Evolutionary conservation across 2,888 invertebrate species (phyloP).

Genomic region (Pammene fasciana): DNA sequence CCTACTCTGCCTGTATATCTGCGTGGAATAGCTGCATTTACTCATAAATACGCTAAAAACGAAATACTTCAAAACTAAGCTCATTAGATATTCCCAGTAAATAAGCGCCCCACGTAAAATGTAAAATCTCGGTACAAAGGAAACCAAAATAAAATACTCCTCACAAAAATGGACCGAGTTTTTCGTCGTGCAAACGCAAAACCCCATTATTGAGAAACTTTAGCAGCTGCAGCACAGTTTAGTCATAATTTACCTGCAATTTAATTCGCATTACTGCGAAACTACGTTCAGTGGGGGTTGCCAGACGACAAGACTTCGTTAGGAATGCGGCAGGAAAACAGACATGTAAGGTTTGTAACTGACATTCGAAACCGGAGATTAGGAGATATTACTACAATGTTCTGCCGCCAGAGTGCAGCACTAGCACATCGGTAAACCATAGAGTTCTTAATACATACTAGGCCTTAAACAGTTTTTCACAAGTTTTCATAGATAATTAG

Average conservation of each 20-base stretch:
- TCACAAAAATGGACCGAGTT: constrained; percentile 14
- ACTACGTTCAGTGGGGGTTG: constrained; percentile 16
- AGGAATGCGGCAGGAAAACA: background rate
- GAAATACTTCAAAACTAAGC: too few relatives aligned
- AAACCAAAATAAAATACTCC: constrained; percentile 10
- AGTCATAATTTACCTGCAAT: constrained; percentile 39
- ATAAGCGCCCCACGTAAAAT: background rate
- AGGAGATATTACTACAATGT: too few relatives aligned
- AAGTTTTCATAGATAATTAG: too few relatives aligned
- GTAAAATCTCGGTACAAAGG: background rate
- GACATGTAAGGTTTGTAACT: background rate
- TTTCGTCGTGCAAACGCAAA: constrained; percentile 15
- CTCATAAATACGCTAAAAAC: too few relatives aligned
- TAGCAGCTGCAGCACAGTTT: constrained; percentile 33
- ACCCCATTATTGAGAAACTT: constrained; percentile 37
- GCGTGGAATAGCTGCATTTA: too few relatives aligned
- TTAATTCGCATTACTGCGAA: constrained; percentile 38
- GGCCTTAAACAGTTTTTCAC: too few relatives aligned
- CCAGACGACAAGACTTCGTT: background rate
- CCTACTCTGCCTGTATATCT: too few relatives aligned
- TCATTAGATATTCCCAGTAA: background rate
- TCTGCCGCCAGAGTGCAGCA: too few relatives aligned
- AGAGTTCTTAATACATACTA: too few relatives aligned
- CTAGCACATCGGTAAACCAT: too few relatives aligned
- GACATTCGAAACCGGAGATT: too few relatives aligned